Base-by-base conservation (phyloP, 2,888 invertebrate genomes). In the Gymnosoma rotundatum region DNA sequence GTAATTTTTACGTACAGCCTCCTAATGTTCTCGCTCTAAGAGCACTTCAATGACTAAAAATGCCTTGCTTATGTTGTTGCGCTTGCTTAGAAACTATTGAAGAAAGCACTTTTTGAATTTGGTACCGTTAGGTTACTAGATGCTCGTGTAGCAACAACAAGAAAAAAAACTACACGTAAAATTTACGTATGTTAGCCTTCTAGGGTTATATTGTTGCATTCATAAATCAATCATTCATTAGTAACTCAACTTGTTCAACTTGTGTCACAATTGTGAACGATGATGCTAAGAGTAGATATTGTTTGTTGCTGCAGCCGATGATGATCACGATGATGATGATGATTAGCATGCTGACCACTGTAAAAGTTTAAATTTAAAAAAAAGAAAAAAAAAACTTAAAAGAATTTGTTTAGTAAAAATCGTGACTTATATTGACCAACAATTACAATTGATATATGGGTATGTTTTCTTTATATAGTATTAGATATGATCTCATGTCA, bases 201-300 rank as follows among this genome's bases (percentile, higher is more conserved):
- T n/a, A n/a, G n/a, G n/a, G n/a, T 70, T 64, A 58, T 60, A 56
- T 67, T 74, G 60, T 66, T 81, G 74, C 78, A 84, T 84, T 84
- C 84, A 81, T 84, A 84, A 84, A 84, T 84, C 84, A 84, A 84
- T 84, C 84, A 84, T 84, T 84, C 74, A 81, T 84, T 84, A 84
- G 78, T 32, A 78, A 56, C 70, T 72, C 74, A 81, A 84, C 78
- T 84, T 84, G 81, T 84, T 74, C 70, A 84, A 78, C 58, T 70
- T 84, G 78, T 84, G 84, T 78, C 84, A 81, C 74, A 70, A 70
- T 78, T 84, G 69, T 50, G 74, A 76, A 72, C 50, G 69, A 82
- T 58, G 69, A 75, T 60, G 70, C 10, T 60, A 16, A 14, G 32
- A 63, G 42, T 61, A 25, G 50, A 52, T 5, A 38, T 10, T 52